Evolutionary conservation across 1,140 invertebrate genomes (phyloP), one percentile per base, ranked within the genome.

Genomic region (Tetramorium alpestre): DNA sequence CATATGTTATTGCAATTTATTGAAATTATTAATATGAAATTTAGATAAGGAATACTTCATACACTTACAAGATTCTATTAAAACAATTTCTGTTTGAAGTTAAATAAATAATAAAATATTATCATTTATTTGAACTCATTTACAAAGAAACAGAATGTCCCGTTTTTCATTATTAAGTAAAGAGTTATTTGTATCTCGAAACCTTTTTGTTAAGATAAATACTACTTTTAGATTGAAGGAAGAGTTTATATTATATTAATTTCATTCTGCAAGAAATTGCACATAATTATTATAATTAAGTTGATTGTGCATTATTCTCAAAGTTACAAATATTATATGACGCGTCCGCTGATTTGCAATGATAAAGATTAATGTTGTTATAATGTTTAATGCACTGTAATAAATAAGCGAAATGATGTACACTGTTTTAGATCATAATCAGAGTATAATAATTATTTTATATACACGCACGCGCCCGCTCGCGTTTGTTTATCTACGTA

Each of bases 251-350:
- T 47, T 49, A 56, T 7, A n/a, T 56, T 22, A 56, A 13, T 3
- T 70, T 54, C 13, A 75, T 56, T 75, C 11, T 38, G 28, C 16
- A 54, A 38, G 18, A 54, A 11, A 33, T 47, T 0, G 28, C 38
- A 33, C 25, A 18, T 73, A 33, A n/a, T 41, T 70, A 70, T 51
- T 49, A 7, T 51, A 70, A 70, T 70, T 70, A 70, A 51, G 22
- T 54, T 56, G 33, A 22, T 25, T 65, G 7, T 16, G 13, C 2
- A 16, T 54, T 54, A 38, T 38, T 38, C 13, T 70, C 10, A 41
- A 38, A 72, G 8, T 25, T 51, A 33, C 16, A 72, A 51, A 72
- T n/a, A n/a, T 33, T 33, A 16, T n/a, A 10, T 33, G 28, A 33
- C 8, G 47, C 0, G 49, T n/a, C 8, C n/a, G n/a, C 28, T 73